phyloP scores from a whole-genome alignment of 2,797 vertebrate genomes.

The Tarsius wallacei region DNA sequence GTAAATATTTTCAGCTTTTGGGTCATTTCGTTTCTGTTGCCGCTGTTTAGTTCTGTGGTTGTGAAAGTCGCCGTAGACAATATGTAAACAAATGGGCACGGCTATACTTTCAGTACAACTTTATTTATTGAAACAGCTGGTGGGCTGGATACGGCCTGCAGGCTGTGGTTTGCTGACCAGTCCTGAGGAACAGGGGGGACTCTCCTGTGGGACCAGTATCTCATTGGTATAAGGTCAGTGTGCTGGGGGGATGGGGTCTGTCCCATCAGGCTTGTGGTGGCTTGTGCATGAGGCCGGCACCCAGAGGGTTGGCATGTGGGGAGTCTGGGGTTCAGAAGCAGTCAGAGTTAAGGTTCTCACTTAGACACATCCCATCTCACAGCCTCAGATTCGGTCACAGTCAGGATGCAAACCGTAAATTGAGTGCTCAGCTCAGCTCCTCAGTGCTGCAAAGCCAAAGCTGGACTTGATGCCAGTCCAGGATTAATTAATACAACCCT shows the following conservation, averaged over 20 bases:
- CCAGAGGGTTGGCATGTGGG: background rate
- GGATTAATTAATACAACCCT: slow-evolving; percentile 40
- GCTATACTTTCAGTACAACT: background rate
- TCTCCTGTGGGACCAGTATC: background rate
- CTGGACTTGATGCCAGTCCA: slow-evolving; percentile 40
- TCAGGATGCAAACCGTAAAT: background rate
- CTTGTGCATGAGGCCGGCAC: background rate
- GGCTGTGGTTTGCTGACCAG: background rate
- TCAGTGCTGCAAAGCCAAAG: background rate
- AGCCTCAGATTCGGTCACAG: background rate
- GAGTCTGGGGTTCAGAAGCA: background rate
- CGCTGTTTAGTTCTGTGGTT: background rate
- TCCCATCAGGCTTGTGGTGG: background rate
- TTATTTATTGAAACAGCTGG: slow-evolving; percentile 21
- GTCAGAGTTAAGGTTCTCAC: background rate
- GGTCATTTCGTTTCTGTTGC: background rate
- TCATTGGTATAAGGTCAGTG: background rate
- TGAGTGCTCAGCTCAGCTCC: background rate
- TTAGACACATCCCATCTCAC: background rate
- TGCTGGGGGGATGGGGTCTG: background rate
- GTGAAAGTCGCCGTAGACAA: background rate
- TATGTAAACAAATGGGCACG: background rate
- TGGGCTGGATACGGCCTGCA: background rate
- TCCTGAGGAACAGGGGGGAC: background rate
- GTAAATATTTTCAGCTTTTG: background rate